Evolutionary conservation across 2,113 vertebrate genomes (phyloP).

Genomic region (Piaya cayana): DNA sequence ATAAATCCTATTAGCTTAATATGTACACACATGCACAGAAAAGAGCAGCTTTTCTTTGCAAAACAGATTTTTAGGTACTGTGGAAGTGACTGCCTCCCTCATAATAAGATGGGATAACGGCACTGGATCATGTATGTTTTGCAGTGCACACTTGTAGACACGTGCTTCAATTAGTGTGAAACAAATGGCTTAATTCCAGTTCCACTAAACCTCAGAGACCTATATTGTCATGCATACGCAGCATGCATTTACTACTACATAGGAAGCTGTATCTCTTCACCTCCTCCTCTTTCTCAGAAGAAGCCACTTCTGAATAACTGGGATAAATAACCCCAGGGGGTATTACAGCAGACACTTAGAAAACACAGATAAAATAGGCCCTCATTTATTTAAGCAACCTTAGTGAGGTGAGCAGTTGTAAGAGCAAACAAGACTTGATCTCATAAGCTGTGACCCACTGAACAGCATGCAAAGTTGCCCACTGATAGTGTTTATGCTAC

Average conservation of each 20-base stretch:
- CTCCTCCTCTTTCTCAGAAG: constrained; percentile 8
- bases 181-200: constrained; percentile 50
- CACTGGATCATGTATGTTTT: background rate
- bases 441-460: background rate
- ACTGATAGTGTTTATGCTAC: background rate
- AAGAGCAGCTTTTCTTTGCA: background rate
- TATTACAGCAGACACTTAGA: background rate
- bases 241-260: background rate
- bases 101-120: background rate
- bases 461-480: background rate
- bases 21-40: background rate
- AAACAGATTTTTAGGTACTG: background rate
- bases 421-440: background rate
- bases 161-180: constrained; percentile 49
- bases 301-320: constrained; percentile 15
- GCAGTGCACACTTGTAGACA: constrained; percentile 21
- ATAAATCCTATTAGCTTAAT: constrained; percentile 22
- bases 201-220: constrained; percentile 49
- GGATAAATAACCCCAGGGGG: constrained; percentile 11
- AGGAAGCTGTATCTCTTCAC: constrained; percentile 23
- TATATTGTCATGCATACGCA: constrained; percentile 3
- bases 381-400: background rate
- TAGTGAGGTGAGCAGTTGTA: background rate
- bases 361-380: background rate
- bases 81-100: background rate